Base-by-base conservation (phyloP, 2,113 vertebrate species). In the Zosterops hypoxanthus region DNA sequence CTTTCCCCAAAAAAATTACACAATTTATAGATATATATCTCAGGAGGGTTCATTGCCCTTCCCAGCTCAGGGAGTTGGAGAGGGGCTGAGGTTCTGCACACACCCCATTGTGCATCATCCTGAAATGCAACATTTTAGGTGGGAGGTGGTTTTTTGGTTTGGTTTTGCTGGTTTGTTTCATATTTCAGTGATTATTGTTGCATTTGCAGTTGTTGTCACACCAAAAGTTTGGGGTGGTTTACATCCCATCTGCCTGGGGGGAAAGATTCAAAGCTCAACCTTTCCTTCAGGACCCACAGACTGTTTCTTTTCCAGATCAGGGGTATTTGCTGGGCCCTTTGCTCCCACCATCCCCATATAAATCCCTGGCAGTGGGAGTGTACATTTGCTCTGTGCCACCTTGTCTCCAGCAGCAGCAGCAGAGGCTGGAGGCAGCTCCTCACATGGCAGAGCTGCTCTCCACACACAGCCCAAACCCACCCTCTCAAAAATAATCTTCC, bases 71-170 rank as follows among this genome's bases (percentile, higher is more conserved):
- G 24, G 19, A 3, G 8, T 1, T 56, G 81, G 21, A 50, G n/a
- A 63, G 33, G 9, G 7, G 31, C 28, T 61, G 49, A 60, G 34
- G 20, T 57, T 93, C 69, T 63, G 36, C 56, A 65, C 77, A 26
- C 14, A 25, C 8, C 8, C 16, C 18, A 0, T 42, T 82, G 86
- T 70, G 20, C 39, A 24, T 24, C 25, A 39, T 64, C 49, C 75
- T 69, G 34, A 69, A 82, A 53, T 2, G 9, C 44, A 78, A 3
- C 0, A 0, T 8, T 34, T 9, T 5, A 12, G 5, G 3, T 16
- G 18, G 6, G 1, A 44, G 46, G 22, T 31, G 7, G 4, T 2
- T 18, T 71, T 56, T 53, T n/a, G 1, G 5, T 26, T 86, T 6
- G 0, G 11, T 56, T 72, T 72, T 21, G 36, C 78, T 79, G 61